phyloP scores from a whole-genome alignment of 2,113 vertebrate genomes.

The Spea bombifrons region DNA sequence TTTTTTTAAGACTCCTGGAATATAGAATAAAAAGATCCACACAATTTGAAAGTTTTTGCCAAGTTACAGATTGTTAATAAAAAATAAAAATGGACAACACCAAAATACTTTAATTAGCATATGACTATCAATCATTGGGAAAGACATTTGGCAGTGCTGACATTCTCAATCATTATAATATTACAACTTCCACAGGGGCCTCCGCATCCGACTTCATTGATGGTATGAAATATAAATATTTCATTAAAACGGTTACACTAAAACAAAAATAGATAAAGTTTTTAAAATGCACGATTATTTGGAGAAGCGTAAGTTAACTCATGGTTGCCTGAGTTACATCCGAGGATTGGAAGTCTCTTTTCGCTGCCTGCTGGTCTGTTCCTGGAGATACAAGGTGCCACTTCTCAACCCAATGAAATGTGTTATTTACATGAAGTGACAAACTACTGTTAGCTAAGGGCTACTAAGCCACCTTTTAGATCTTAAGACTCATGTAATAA shows the following conservation, averaged over 20 bases:
- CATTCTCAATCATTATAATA: slow-evolving; percentile 40
- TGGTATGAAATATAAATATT: slow-evolving; percentile 11
- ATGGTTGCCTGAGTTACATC: neutral
- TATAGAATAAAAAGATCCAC: neutral
- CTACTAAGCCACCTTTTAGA: too few species aligned
- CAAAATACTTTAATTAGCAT: slow-evolving; percentile 29
- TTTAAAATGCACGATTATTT: neutral
- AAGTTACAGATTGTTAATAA: neutral
- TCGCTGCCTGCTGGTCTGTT: too few species aligned
- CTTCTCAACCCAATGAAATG: too few species aligned
- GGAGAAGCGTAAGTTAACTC: neutral
- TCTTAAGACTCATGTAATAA: too few species aligned
- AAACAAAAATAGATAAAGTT: slow-evolving; percentile 6
- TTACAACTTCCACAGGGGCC: slow-evolving; percentile 33
- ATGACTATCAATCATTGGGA: slow-evolving; percentile 38
- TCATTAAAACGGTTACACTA: slow-evolving; percentile 12
- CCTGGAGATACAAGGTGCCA: too few species aligned
- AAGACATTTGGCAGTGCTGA: slow-evolving; percentile 43
- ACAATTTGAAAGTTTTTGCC: slow-evolving; percentile 2
- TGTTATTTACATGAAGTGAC: too few species aligned
- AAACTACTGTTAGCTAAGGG: too few species aligned
- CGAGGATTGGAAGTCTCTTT: too few species aligned
- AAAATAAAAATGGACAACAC: neutral
- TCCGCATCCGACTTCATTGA: slow-evolving; percentile 33
- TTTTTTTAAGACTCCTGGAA: neutral